Conservation (phyloP, 1,140 invertebrate species). For the Episyrphus balteatus region DNA sequence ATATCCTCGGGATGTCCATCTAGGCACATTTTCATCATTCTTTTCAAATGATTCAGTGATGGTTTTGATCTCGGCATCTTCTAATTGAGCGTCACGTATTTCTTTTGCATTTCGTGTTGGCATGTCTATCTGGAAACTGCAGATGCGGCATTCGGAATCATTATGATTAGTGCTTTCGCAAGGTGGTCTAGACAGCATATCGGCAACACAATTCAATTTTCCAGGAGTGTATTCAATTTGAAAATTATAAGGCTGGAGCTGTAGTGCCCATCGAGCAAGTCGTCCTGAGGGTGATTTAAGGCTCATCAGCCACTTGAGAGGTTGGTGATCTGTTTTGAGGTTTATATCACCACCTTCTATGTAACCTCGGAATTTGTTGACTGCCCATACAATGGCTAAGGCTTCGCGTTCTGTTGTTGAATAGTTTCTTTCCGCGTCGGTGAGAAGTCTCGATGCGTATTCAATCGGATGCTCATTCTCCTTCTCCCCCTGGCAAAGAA, state of each 20-base stretch:
- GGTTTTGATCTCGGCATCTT: neutral
- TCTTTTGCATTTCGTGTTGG: conserved; percentile 5
- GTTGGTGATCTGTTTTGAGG: conserved; percentile 39
- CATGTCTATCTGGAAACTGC: too few species aligned
- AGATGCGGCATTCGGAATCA: too few species aligned
- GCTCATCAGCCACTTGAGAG: too few species aligned
- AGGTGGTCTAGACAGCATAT: conserved; percentile 7
- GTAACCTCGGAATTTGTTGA: conserved; percentile 35
- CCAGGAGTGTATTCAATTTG: conserved; percentile 5
- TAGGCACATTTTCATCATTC: conserved; percentile 1
- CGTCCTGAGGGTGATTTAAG: conserved; percentile 32
- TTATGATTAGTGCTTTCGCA: too few species aligned
- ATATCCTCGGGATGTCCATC: conserved; percentile 14
- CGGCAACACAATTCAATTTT: conserved; percentile 10
- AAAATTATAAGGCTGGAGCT: conserved; percentile 34
- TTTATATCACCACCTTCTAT: conserved; percentile 29
- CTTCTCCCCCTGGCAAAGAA: conserved; percentile 12
- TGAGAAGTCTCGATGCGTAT: conserved; percentile 35
- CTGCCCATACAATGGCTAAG: too few species aligned
- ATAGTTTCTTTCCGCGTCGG: conserved; percentile 37
- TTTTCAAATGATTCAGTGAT: conserved; percentile 1
- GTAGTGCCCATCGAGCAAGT: conserved; percentile 38
- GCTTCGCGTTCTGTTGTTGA: conserved; percentile 37
- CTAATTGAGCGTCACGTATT: conserved; percentile 6
- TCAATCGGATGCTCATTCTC: conserved; percentile 14